Percentiles rank a stretch among this genome's conserved stretches.
Evolutionary conservation across 2,113 vertebrate species (phyloP).

Genomic region (Chaetodon auriga): DNA sequence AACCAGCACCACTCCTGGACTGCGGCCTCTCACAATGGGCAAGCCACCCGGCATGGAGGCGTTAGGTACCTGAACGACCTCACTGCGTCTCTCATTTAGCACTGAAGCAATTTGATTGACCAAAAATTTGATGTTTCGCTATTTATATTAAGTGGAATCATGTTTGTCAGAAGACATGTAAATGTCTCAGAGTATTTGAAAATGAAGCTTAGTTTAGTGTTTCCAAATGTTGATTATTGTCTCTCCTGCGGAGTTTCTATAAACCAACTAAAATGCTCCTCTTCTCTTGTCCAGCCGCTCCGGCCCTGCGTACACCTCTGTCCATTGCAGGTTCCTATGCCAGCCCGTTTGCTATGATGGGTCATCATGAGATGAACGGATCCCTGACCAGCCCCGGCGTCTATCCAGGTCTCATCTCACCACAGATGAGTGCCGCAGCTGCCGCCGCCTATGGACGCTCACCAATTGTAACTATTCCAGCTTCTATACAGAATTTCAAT

Average conservation of each 20-base stretch:
- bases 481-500: neutral
- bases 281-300: conserved; percentile 77
- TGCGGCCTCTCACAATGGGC: conserved; percentile 89
- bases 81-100: neutral
- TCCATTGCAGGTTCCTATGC: conserved; percentile 92
- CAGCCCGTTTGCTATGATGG: conserved; percentile 94
- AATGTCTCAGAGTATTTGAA: too few relatives aligned
- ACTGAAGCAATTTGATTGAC: neutral
- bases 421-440: conserved; percentile 93
- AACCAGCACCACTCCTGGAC: conserved; percentile 94
- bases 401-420: conserved; percentile 92
- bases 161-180: neutral
- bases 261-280: neutral
- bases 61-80: conserved; percentile 66
- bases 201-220: neutral
- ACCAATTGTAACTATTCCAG: conserved; percentile 89
- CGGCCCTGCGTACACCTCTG: conserved; percentile 91
- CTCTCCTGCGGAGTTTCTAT: neutral
- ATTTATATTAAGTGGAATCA: neutral
- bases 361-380: conserved; percentile 97
- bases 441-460: conserved; percentile 92
- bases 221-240: neutral
- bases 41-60: conserved; percentile 94
- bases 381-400: conserved; percentile 91
- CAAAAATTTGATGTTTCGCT: too few relatives aligned